Conservation (phyloP, 2,113 vertebrate species). For the Macquaria ambigua region DNA sequence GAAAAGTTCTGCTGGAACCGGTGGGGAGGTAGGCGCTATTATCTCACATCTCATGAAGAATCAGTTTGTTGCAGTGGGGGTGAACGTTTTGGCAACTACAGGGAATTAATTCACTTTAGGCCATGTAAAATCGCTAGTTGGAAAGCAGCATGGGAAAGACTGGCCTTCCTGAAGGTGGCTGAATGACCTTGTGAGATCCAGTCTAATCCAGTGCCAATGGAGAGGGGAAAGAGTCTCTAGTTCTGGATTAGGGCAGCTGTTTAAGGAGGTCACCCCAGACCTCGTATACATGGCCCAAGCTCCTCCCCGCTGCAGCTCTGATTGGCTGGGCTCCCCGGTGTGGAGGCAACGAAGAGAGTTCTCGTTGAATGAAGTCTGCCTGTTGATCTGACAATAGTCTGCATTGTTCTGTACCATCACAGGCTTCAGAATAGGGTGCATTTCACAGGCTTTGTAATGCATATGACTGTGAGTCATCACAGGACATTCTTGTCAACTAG, state of each 20-base stretch:
- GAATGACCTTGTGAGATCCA: conserved; percentile 63
- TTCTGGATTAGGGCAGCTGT: conserved; percentile 80
- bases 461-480: conserved; percentile 70
- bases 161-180: conserved; percentile 51
- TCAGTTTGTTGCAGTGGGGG: conserved; percentile 60
- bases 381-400: conserved; percentile 79
- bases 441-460: conserved; percentile 80
- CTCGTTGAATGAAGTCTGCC: conserved; percentile 75
- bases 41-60: conserved; percentile 61
- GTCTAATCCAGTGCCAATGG: conserved; percentile 67
- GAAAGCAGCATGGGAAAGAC: conserved; percentile 75
- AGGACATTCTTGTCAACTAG: conserved; percentile 62
- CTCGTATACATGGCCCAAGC: conserved; percentile 62
- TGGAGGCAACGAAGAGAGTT: conserved; percentile 66
- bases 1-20: conserved; percentile 56
- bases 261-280: conserved; percentile 74
- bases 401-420: conserved; percentile 77
- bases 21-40: conserved; percentile 54
- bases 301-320: conserved; percentile 39
- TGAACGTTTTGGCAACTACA: conserved; percentile 51
- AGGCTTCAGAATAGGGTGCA: conserved; percentile 64
- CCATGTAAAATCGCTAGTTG: conserved; percentile 70
- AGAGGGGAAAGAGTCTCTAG: conserved; percentile 69
- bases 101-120: conserved; percentile 24
- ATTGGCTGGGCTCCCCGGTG: conserved; percentile 67